phyloP scores from a whole-genome alignment of 2,888 invertebrate species.

The Heliconius erato region DNA sequence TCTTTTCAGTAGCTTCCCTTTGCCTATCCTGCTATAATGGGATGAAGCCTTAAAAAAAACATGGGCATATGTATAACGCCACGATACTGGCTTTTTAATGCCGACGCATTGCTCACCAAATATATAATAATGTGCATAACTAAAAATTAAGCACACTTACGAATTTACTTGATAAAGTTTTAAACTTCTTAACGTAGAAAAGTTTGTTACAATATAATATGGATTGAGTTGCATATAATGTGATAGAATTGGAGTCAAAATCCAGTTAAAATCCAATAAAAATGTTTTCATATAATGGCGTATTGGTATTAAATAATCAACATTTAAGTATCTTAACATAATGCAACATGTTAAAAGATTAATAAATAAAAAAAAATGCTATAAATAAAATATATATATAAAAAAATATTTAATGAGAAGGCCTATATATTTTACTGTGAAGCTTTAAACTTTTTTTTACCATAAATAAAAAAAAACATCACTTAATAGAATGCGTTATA shows the following conservation, averaged over 20 bases:
- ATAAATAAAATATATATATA: not conserved
- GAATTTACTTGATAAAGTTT: conserved; percentile 67
- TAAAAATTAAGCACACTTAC: conserved; percentile 63
- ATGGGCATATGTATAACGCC: conserved; percentile 16
- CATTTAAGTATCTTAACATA: not conserved
- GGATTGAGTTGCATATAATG: conserved; percentile 59
- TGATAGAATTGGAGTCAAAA: conserved; percentile 62
- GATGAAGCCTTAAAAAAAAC: not conserved
- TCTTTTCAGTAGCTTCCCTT: not conserved
- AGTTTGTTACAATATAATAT: conserved; percentile 55
- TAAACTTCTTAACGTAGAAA: conserved; percentile 61
- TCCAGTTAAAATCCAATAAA: not conserved
- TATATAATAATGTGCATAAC: conserved; percentile 44
- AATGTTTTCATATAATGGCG: not conserved
- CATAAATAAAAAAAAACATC: not conserved
- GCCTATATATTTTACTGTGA: conserved; percentile 13
- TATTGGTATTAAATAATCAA: not conserved
- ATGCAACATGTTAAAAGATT: not conserved
- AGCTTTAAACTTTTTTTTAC: conserved; percentile 13
- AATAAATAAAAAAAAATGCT: not conserved
- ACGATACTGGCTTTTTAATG: conserved; percentile 16
- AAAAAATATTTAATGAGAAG: not conserved
- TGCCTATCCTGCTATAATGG: conserved; percentile 6
- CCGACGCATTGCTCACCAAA: conserved; percentile 53
- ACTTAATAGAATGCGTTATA: not conserved